phyloP scores from a whole-genome alignment of 2,888 invertebrate species.

The Malthinus flaveolus region DNA sequence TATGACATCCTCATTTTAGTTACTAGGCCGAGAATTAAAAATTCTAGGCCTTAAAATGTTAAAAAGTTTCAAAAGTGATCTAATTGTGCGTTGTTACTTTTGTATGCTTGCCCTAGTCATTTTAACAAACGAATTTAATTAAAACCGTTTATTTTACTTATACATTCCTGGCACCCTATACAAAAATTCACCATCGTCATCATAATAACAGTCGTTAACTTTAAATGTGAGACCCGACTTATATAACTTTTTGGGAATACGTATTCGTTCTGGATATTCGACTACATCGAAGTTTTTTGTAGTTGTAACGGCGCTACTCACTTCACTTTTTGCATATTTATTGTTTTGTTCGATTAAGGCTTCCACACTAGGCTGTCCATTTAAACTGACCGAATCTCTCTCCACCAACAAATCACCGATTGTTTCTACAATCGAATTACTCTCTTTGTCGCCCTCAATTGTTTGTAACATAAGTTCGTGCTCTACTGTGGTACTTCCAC shows the following conservation, averaged over 20 bases:
- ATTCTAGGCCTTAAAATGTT: too few species aligned
- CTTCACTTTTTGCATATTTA: conserved; percentile 20
- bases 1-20: too few species aligned
- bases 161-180: conserved; percentile 76
- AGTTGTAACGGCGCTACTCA: conserved; percentile 12
- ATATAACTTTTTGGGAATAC: conserved; percentile 68
- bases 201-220: conserved; percentile 79
- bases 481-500: conserved; percentile 9
- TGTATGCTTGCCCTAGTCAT: conserved; percentile 48
- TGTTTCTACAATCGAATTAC: conserved; percentile 41
- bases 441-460: conserved; percentile 43
- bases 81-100: conserved; percentile 35
- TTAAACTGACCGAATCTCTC: not conserved
- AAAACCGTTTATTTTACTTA: conserved; percentile 34
- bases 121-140: conserved; percentile 36
- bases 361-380: too few species aligned
- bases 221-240: conserved; percentile 70
- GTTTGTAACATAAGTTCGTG: conserved; percentile 36
- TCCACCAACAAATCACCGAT: conserved; percentile 4
- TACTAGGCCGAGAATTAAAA: too few species aligned
- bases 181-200: conserved; percentile 77
- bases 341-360: not conserved
- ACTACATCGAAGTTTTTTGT: conserved; percentile 38
- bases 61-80: conserved; percentile 8
- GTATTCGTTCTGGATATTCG: conserved; percentile 64